These are phyloP conservation scores for Scolanthus callimorphus DNA, from an alignment of 92 coral and sea anemone species.

Conservation along the genomic window DNA sequence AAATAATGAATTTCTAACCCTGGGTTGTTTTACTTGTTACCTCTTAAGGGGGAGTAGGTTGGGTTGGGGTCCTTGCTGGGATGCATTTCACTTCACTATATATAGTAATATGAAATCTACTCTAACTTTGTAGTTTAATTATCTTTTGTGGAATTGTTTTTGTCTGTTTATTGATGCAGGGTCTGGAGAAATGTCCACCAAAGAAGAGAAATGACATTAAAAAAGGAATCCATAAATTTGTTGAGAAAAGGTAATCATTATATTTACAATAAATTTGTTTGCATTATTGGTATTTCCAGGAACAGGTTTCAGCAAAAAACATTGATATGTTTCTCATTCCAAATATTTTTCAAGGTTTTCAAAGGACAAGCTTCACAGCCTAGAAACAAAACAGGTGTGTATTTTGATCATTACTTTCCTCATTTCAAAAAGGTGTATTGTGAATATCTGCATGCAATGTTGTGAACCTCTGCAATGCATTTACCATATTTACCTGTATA, in stretches of 20 bases:
- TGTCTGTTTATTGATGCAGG: slow-evolving; percentile 38
- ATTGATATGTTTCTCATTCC: too few relatives aligned
- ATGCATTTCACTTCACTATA: too few relatives aligned
- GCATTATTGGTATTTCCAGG: neutral
- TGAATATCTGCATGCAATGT: too few relatives aligned
- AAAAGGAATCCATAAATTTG: slow-evolving; percentile 69
- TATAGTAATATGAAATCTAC: too few relatives aligned
- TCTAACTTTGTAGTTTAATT: too few relatives aligned
- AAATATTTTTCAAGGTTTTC: slow-evolving; percentile 63
- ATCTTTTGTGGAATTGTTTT: neutral
- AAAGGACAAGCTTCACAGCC: slow-evolving; percentile 70
- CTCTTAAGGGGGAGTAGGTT: too few relatives aligned
- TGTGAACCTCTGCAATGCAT: too few relatives aligned
- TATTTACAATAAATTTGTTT: neutral
- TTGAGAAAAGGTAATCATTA: slow-evolving; percentile 93
- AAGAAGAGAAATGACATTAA: slow-evolving; percentile 87
- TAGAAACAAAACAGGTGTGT: slow-evolving; percentile 81
- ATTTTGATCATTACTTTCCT: neutral
- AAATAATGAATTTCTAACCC: too few relatives aligned
- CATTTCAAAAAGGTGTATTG: too few relatives aligned
- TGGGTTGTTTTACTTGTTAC: too few relatives aligned
- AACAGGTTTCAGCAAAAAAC: neutral
- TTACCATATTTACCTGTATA: too few relatives aligned
- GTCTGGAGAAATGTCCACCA: slow-evolving; percentile 69
- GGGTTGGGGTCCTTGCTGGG: too few relatives aligned